phyloP scores from a whole-genome alignment of 2,888 invertebrate genomes.

The Anticlea derivata region DNA sequence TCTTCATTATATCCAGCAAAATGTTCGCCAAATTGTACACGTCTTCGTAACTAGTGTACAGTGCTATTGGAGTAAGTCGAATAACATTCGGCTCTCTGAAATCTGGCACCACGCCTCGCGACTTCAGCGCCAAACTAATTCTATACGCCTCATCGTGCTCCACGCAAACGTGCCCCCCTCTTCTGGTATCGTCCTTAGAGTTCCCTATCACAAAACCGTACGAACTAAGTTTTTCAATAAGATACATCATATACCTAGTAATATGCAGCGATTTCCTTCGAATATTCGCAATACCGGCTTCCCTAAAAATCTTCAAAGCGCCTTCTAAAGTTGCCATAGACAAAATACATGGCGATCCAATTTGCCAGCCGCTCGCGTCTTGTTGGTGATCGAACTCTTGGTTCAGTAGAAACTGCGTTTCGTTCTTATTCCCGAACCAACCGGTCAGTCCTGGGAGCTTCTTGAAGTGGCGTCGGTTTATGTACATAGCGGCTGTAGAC shows the following conservation, averaged over 20 bases:
- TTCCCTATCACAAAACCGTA: slow-evolving; percentile 65
- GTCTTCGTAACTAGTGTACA: slow-evolving; percentile 67
- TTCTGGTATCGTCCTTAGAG: slow-evolving; percentile 51
- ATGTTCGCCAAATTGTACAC: slow-evolving; percentile 62
- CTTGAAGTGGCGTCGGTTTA: slow-evolving; percentile 65
- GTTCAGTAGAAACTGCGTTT: slow-evolving; percentile 59
- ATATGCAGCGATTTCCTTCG: slow-evolving; percentile 68
- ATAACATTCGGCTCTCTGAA: slow-evolving; percentile 69
- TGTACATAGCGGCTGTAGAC: slow-evolving; percentile 58
- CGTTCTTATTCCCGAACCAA: slow-evolving; percentile 65
- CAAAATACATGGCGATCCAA: slow-evolving; percentile 61
- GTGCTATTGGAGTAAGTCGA: slow-evolving; percentile 60
- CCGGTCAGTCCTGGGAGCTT: slow-evolving; percentile 63
- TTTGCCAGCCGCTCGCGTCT: slow-evolving; percentile 67
- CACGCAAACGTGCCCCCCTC: slow-evolving; percentile 69
- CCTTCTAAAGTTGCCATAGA: slow-evolving; percentile 70
- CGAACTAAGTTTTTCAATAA: slow-evolving; percentile 56
- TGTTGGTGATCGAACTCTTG: slow-evolving; percentile 69
- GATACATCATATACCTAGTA: slow-evolving; percentile 68
- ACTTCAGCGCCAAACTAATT: slow-evolving; percentile 61
- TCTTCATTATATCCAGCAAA: slow-evolving; percentile 55
- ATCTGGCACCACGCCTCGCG: slow-evolving; percentile 59
- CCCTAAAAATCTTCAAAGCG: slow-evolving; percentile 57
- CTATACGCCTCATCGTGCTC: slow-evolving; percentile 67
- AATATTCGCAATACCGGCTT: slow-evolving; percentile 62